Base-by-base conservation (phyloP, 53 echinoderm and acorn worm species). In the Patiria pectinifera region DNA sequence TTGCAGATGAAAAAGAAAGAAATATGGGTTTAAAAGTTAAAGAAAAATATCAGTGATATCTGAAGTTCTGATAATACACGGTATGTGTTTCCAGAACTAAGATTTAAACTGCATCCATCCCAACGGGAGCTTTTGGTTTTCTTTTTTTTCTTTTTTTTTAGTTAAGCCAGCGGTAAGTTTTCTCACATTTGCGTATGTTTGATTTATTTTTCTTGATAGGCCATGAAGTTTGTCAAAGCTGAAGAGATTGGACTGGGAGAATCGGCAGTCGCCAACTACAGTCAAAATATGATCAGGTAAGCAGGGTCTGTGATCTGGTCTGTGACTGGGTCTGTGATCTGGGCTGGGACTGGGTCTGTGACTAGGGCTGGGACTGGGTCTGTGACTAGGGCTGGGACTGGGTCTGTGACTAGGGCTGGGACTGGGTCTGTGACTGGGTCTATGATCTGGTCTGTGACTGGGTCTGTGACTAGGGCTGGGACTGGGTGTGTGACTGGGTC, bases 261-360 rank as follows among this genome's bases (percentile, higher is more conserved):
- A 21, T 92, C 92, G 9, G 70, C 84, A 11, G 59, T 82, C 6
- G 85, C 59, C 48, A 95, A 95, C 71, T 82, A 80, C 62, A 95
- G 92, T 48, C 80, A 80, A 59, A 80, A 47, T 6, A 95, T 95
- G 95, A 81, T 95, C 4, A 94, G 94, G 94, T 94, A 89, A 59
- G 81, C 45, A 74, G 18, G 22, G 74, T n/a, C 4, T 12, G 4
- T 4, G 21, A 70, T 70, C 35, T 35, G 35, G 70, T 21, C 19
- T 70, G 70, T 70, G 70, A 70, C 19, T 70, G 70, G 14, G 70
- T 70, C 10, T 70, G 70, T 70, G 70, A 70, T n/a, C 18, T 70
- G 14, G 70, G 8, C 70, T 70, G 70, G 8, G 11, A 70, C 18
- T 70, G 70, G 70, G 3, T 70, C 18, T 70, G 19, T 70, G 4